Conservation (phyloP, 2,113 vertebrate species). For the Oreochromis aureus region DNA sequence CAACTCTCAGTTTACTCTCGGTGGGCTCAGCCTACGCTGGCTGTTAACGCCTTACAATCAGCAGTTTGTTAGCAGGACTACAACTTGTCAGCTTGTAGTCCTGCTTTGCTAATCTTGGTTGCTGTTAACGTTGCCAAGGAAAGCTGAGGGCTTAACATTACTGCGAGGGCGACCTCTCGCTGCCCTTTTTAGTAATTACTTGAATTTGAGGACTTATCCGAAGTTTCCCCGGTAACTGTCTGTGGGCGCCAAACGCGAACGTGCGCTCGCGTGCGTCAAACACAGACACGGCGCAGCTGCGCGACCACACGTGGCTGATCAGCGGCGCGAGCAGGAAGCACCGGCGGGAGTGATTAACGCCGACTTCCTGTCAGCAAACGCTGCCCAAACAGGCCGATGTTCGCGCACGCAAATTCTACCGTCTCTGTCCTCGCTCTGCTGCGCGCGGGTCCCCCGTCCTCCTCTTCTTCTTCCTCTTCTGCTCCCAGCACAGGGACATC, state of each 20-base stretch:
- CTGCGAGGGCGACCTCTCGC: neutral
- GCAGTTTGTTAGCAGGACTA: neutral
- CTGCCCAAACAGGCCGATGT: neutral
- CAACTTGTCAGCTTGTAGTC: neutral
- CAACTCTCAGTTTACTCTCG: neutral
- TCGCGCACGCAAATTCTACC: neutral
- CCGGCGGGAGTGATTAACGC: neutral
- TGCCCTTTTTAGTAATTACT: neutral
- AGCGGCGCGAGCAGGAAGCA: neutral
- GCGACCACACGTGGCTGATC: neutral
- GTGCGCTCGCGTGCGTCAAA: neutral
- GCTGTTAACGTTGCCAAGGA: neutral
- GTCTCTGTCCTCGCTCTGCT: slow-evolving; percentile 26
- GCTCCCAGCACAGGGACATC: slow-evolving; percentile 32
- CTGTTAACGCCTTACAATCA: neutral
- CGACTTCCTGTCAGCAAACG: neutral
- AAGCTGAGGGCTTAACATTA: neutral
- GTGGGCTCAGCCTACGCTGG: neutral
- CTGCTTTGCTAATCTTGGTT: neutral
- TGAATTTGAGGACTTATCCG: neutral
- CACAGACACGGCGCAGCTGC: neutral
- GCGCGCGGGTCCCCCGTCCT: neutral
- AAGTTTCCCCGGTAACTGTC: neutral
- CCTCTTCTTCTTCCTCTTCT: neutral
- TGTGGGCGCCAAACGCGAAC: neutral